phyloP scores from a whole-genome alignment of 1,140 invertebrate genomes.

The Chrysopa pallens region DNA sequence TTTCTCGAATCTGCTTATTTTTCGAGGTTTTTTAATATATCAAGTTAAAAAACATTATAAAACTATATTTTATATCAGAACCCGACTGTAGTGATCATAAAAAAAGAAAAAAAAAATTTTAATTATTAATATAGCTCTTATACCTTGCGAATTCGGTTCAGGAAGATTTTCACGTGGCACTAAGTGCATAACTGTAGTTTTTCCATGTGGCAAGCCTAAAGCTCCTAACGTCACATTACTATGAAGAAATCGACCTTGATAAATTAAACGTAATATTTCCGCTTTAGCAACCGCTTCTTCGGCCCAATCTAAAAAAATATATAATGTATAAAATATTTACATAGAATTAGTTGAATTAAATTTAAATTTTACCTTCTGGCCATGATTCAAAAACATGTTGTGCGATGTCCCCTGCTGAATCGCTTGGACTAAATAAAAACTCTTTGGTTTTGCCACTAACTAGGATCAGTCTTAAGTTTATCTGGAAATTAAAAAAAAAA shows the following conservation, averaged over 20 bases:
- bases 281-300: constrained; percentile 88
- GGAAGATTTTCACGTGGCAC: constrained; percentile 97
- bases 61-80: background rate
- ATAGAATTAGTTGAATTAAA: background rate
- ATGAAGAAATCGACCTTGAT: constrained; percentile 97
- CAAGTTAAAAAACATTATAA: no score
- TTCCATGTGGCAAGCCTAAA: constrained; percentile 85
- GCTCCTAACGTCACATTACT: constrained; percentile 97
- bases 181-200: constrained; percentile 98
- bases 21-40: no score
- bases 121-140: background rate
- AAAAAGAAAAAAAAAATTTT: background rate
- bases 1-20: no score
- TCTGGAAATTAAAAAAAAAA: constrained; percentile 43
- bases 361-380: constrained; percentile 60
- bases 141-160: constrained; percentile 96
- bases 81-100: background rate
- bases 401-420: constrained; percentile 95
- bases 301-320: constrained; percentile 67
- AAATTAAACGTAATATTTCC: constrained; percentile 95
- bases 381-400: constrained; percentile 98
- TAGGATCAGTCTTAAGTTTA: constrained; percentile 91
- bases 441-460: constrained; percentile 98
- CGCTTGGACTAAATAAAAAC: constrained; percentile 90
- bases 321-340: background rate